These are phyloP conservation scores for Vidua chalybeata DNA, from an alignment of 2,113 vertebrate genomes.

Conservation along the genomic window DNA sequence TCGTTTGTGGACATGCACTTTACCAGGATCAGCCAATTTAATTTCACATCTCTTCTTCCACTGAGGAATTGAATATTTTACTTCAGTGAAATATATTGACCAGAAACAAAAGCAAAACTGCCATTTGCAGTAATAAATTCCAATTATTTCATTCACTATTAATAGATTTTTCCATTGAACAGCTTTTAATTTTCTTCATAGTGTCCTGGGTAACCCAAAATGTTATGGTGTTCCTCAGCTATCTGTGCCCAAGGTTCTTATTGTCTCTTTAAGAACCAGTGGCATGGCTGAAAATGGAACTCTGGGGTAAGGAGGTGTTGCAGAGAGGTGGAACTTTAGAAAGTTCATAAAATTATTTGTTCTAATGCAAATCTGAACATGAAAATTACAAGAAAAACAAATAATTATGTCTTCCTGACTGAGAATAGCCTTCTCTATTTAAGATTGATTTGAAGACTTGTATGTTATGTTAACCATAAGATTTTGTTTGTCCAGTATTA, in stretches of 20 bases:
- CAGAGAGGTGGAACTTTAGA: not conserved
- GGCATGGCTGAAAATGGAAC: not conserved
- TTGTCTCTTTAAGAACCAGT: not conserved
- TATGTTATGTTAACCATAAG: not conserved
- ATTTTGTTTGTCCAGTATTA: not conserved
- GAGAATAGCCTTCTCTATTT: not conserved
- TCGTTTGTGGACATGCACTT: not conserved
- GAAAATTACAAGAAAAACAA: not conserved
- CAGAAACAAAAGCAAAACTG: not conserved
- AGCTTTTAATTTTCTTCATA: not conserved
- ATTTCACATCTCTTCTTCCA: not conserved
- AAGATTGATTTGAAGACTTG: not conserved
- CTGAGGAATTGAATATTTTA: not conserved
- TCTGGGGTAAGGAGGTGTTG: not conserved
- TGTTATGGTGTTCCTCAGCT: rapidly evolving
- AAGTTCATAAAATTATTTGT: not conserved
- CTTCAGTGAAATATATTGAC: not conserved
- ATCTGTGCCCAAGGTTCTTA: not conserved
- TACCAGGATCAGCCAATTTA: not conserved
- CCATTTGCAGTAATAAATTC: not conserved
- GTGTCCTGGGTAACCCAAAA: not conserved
- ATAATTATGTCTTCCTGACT: not conserved
- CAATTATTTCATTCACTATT: not conserved
- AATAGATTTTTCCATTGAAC: not conserved
- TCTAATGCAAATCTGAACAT: not conserved